Base-by-base conservation (phyloP, 1,140 invertebrate genomes). In the Chironomus striatipennis region DNA sequence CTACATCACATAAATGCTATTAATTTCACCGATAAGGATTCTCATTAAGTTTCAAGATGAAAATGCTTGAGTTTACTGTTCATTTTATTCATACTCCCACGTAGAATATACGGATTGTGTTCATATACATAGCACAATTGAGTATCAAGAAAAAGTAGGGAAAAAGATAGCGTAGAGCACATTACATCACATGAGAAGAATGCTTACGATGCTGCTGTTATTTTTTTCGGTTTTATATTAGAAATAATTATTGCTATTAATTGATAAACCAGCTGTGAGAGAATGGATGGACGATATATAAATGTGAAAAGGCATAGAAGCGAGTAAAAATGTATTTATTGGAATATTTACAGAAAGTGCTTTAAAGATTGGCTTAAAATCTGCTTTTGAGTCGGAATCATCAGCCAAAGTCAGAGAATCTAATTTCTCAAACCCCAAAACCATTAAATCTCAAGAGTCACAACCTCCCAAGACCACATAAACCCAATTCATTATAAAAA, bases 231-330 rank as follows among this genome's bases (percentile, higher is more conserved):
- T 12, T 57, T n/a, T n/a, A 12, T 57, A 57, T 57, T 57, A 57
- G 20, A 70, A 70, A 57, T 57, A 70, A 70, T 70, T 70, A 70
- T 70, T 17, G 65, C 65, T 70, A 70, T 70, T 70, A 70, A 70
- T 70, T 70, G 65, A 70, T 70, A 70, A 70, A 70, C 65, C 18
- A 70, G 65, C 65, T 70, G 65, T 70, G 65, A 70, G 18, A 67
- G 17, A 18, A 70, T 18, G 12, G n/a, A 47, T 47, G 43, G 15
- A 47, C 8, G 43, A 47, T 2, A 57, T 12, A 10, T n/a, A 15
- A 57, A 34, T 34, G 24, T 34, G 24, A 34, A 34, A 34, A 34
- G 24, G 24, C 24, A 34, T 34, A 2, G n/a, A n/a, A 2, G 24
- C 24, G 24, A 34, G 5, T 2, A 34, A 34, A 5, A 34, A 34